A percentile compares a stretch with the other conserved stretches of the same genome.
Conservation (phyloP, 1,140 invertebrate species). For the Agrypnia vestita region DNA sequence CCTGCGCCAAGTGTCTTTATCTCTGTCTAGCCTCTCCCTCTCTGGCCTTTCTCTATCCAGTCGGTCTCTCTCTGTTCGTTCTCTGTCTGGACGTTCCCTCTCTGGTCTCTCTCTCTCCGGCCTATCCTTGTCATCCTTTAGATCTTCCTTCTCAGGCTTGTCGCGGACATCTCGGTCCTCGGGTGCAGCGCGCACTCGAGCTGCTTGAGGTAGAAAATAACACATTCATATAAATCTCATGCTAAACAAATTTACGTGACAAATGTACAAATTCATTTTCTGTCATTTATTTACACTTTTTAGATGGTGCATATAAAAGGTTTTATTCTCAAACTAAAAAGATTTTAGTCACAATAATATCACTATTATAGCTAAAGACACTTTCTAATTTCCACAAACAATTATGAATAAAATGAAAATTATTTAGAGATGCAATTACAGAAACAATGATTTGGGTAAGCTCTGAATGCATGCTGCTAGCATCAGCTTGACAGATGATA, state of each 20-base stretch:
- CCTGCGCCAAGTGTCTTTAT: conserved; percentile 44
- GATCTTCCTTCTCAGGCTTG: conserved; percentile 22
- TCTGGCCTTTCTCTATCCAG: not conserved
- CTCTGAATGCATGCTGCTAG: no score
- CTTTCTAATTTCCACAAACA: no score
- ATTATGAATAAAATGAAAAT: no score
- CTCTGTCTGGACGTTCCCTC: conserved; percentile 32
- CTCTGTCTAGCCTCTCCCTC: conserved; percentile 1
- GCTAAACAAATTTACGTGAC: not conserved
- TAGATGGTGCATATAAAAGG: no score
- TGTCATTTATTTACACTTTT: no score
- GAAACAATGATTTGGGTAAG: no score
- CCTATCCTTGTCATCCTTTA: conserved; percentile 8
- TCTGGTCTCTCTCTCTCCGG: conserved; percentile 16
- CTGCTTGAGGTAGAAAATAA: conserved; percentile 30
- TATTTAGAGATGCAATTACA: no score
- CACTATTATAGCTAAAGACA: no score
- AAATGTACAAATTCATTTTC: no score
- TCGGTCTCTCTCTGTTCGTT: conserved; percentile 1
- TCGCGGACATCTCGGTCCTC: not conserved
- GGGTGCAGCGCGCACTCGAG: not conserved
- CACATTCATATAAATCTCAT: not conserved
- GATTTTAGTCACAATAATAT: no score
- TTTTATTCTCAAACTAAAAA: no score
- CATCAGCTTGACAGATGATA: no score